These are phyloP conservation scores for Pseudolycoriella hygida DNA, from an alignment of 2,888 invertebrate species.

Conservation along the genomic window DNA sequence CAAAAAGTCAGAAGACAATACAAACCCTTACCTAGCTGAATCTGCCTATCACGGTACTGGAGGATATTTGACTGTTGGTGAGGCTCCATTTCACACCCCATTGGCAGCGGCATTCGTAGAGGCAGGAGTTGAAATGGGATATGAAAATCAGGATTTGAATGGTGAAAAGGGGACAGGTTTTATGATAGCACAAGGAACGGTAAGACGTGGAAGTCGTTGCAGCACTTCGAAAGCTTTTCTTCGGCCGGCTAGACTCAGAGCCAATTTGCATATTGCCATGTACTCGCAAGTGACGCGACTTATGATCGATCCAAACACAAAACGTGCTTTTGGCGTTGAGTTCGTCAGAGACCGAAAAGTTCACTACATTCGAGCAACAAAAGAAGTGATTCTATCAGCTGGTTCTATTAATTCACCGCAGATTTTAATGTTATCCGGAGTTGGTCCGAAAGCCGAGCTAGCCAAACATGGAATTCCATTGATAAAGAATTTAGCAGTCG, in stretches of 20 bases:
- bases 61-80: slow-evolving; percentile 67
- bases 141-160: slow-evolving; percentile 71
- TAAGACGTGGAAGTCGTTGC: slow-evolving; percentile 64
- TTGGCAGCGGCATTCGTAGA: slow-evolving; percentile 65
- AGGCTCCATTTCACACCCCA: slow-evolving; percentile 76
- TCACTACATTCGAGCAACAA: slow-evolving; percentile 55
- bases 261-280: slow-evolving; percentile 74
- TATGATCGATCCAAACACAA: slow-evolving; percentile 52
- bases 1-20: slow-evolving; percentile 82
- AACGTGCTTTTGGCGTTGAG: slow-evolving; percentile 66
- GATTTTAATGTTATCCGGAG: slow-evolving; percentile 79
- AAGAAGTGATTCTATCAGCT: slow-evolving; percentile 77
- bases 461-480: slow-evolving; percentile 58
- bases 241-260: slow-evolving; percentile 56
- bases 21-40: slow-evolving; percentile 62
- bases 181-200: slow-evolving; percentile 74
- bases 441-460: slow-evolving; percentile 58
- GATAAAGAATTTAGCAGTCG: slow-evolving; percentile 65
- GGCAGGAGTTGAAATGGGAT: slow-evolving; percentile 69
- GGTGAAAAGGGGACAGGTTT: slow-evolving; percentile 75
- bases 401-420: slow-evolving; percentile 91
- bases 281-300: slow-evolving; percentile 61
- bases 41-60: slow-evolving; percentile 67
- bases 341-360: slow-evolving; percentile 56
- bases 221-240: slow-evolving; percentile 79